phyloP scores from a whole-genome alignment of 2,888 invertebrate genomes.

The Acleris sparsana region DNA sequence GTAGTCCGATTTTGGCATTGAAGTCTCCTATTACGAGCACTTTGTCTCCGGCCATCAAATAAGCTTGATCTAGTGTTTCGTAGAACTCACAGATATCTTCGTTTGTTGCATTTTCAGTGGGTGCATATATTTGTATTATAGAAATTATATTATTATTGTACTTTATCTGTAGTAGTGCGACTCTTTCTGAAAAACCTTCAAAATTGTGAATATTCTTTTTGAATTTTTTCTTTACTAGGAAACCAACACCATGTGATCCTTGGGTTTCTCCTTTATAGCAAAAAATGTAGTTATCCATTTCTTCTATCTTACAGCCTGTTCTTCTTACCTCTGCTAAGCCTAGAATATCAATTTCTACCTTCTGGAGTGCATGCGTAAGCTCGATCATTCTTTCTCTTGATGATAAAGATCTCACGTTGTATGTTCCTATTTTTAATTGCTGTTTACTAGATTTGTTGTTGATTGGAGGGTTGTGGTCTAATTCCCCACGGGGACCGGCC shows the following conservation, averaged over 20 bases:
- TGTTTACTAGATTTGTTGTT: neutral
- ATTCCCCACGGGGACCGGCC: neutral
- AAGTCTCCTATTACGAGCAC: neutral
- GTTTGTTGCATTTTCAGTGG: neutral
- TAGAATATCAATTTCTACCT: neutral
- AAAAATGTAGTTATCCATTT: too few relatives aligned
- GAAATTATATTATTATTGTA: constrained; percentile 29
- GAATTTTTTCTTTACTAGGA: constrained; percentile 33
- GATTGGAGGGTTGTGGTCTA: neutral
- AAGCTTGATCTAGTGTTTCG: neutral
- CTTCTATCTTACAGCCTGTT: neutral
- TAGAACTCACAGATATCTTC: constrained; percentile 1
- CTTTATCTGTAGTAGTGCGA: constrained; percentile 36
- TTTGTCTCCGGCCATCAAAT: neutral
- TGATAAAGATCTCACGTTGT: neutral
- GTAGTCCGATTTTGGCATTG: constrained; percentile 10
- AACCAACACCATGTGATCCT: constrained; percentile 37
- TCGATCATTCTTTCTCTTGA: neutral
- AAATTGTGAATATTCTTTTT: constrained; percentile 26
- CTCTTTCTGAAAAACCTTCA: constrained; percentile 9
- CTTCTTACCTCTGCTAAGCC: neutral
- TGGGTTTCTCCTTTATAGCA: constrained; percentile 8
- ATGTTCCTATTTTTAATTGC: neutral
- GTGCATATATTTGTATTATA: constrained; percentile 38
- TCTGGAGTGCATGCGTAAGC: neutral